phyloP scores from a whole-genome alignment of 2,113 vertebrate species.

The Columbina picui region DNA sequence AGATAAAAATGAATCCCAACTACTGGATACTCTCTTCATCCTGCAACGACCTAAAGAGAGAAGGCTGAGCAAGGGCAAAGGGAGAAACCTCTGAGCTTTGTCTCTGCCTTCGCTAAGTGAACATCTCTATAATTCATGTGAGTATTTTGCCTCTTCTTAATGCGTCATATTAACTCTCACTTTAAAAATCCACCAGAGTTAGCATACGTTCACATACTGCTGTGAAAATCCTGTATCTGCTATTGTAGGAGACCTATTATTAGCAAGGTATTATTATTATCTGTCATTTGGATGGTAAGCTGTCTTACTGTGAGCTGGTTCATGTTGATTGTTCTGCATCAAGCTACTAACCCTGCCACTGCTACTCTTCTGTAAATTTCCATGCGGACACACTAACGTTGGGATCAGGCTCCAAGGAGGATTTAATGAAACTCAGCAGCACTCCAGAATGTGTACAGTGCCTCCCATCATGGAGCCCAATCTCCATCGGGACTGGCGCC shows the following conservation, averaged over 20 bases:
- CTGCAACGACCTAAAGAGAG: not conserved
- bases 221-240: conserved; percentile 25
- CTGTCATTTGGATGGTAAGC: conserved; percentile 23
- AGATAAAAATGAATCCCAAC: not conserved
- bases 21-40: not conserved
- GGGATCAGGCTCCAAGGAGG: not conserved
- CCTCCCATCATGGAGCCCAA: not conserved
- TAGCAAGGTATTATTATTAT: conserved; percentile 14
- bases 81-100: not conserved
- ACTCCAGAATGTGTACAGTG: not conserved
- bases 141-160: not conserved
- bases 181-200: not conserved
- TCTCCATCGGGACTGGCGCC: not conserved
- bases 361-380: conserved; percentile 1
- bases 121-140: not conserved
- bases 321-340: not conserved
- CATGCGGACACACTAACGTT: not conserved
- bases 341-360: not conserved
- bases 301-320: not conserved
- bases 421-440: not conserved
- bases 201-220: not conserved
- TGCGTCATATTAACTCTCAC: not conserved
- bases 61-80: not conserved
- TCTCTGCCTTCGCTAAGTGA: not conserved
- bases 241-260: conserved; percentile 16